Base-by-base conservation (phyloP, 2,888 invertebrate genomes). In the Lasioglossum lativentre region DNA sequence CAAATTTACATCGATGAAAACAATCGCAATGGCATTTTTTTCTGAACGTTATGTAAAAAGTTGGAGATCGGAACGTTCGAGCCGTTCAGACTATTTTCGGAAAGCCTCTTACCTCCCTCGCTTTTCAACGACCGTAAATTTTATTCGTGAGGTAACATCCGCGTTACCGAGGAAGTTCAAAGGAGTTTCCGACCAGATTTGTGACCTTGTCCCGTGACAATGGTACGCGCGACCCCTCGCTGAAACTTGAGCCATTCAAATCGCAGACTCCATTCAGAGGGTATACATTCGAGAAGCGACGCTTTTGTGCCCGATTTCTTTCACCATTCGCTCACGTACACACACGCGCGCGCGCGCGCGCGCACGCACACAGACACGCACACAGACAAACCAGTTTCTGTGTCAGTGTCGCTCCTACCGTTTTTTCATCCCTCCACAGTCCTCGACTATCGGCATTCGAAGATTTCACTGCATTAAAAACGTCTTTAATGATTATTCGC, bases 161-260 rank as follows among this genome's bases (percentile, higher is more conserved):
- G 90, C 88, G 87, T 86, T 86, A 86, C 84, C 80, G 76, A 90
- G 89, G 89, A 92, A 90, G 89, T 88, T 89, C 91, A 93, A 94
- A 93, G 93, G 92, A 94, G 92, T 91, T 91, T 92, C 91, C 92
- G 92, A 92, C 92, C 92, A 93, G 93, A 94, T 94, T 94, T 94
- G 94, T 94, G 94, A 94, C 95, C 95, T 95, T 95, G 95, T 92
- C 92, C 86, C 80, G 90, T 91, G 82, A 94, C 94, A 94, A 95
- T 93, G 91, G 91, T 87, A 85, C 86, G 86, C 90, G 90, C 92
- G 91, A 93, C 91, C 94, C 94, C 93, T 94, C 92, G 92, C 92
- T 92, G 90, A 91, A 94, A 91, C 92, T 91, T 78, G 81, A 85
- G 86, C 92, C 94, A 94, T 94, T 94, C 93, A 94, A 94, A 93